Base-by-base conservation (phyloP, 2,113 vertebrate species). In the Jacana jacana region DNA sequence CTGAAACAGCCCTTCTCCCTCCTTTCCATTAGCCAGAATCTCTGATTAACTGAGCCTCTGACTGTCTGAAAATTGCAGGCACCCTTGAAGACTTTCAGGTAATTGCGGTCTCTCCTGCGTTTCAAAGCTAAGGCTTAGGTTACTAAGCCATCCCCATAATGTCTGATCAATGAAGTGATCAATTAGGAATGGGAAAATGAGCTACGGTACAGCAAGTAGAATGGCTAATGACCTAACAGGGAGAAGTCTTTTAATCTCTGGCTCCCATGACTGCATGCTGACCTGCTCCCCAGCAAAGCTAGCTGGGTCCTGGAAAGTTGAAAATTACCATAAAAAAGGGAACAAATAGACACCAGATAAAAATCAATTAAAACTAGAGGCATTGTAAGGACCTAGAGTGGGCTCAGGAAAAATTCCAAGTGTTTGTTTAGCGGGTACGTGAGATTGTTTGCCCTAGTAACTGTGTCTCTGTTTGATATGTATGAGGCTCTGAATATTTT, bases 401-500 rank as follows among this genome's bases (percentile, higher is more conserved):
- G 33, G 42, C 58, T 58, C 54, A 54, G 75, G 48, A 89, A 93
- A 94, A 88, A 51, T 48, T 96, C 61, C 66, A 70, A 80, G 55
- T 94, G 88, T 97, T 97, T 97, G 91, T 91, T 95, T 93, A 96
- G 89, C 0, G 4, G 80, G 58, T 92, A 49, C 54, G 40, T 81
- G 88, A 93, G 81, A 91, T 61, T 93, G 91, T 96, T 94, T 97
- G 95, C 85, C 88, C 91, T 93, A 91, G 91, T 96, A 96, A 97
- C 91, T 94, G 65, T 93, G 89, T 58, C 81, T 97, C 89, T 95
- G 81, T 97, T 96, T 97, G 96, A 97, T 97, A 95, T 97, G 95
- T 93, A 97, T 96, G 94, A 97, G 84, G 86, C 71, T 88, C 89
- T 97, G 94, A 97, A 97, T 97, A 97, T 97, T 97, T 97, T 95